Evolutionary conservation across 2,797 vertebrate species (phyloP), one percentile per base, ranked within the genome.

Genomic region (Brotogeris chrysoptera): DNA sequence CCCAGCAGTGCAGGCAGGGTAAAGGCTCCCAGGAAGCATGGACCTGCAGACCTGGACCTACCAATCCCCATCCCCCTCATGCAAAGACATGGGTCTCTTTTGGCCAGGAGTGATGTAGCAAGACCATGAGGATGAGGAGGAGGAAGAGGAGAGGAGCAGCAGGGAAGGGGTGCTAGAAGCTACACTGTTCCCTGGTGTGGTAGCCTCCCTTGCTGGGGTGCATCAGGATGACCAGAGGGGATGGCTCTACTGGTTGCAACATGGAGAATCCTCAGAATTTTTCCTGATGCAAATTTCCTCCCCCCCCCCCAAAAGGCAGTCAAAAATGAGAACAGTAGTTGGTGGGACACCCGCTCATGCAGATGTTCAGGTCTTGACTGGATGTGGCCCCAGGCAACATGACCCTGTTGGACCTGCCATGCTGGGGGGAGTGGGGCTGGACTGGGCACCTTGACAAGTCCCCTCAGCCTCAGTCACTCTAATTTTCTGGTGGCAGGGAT

Each of bases 321-420:
- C 44, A 52, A 47, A 74, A 2, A 9, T 0, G 5, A 49, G 44
- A 55, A 47, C 0, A 11, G 60, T 2, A 5, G 47, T 5, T 39
- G 11, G 12, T 38, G 57, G 19, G 39, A 41, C 1, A 3, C 53
- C 36, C 2, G 3, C 28, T 55, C 28, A 18, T 49, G 63, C n/a
- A 38, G 30, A 3, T 8, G 28, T 55, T 73, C 64, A 39, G 60
- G 15, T 18, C 52, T 46, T 30, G 34, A 5, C 47, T 55, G 57
- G 27, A 32, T 11, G 5, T 1, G 20, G 28, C 10, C 11, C 17
- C 24, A 44, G 23, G 10, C 41, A 52, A 19, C 11, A 21, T 8
- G 15, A 16, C 24, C 3, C 2, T 0, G 0, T 24, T 2, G 5
- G 39, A n/a, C 7, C 7, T 63, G 64, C 49, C 47, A 47, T 61